These are phyloP conservation scores for Actinernus sp. DNA, from an alignment of 92 coral and sea anemone genomes.

Conservation along the genomic window DNA sequence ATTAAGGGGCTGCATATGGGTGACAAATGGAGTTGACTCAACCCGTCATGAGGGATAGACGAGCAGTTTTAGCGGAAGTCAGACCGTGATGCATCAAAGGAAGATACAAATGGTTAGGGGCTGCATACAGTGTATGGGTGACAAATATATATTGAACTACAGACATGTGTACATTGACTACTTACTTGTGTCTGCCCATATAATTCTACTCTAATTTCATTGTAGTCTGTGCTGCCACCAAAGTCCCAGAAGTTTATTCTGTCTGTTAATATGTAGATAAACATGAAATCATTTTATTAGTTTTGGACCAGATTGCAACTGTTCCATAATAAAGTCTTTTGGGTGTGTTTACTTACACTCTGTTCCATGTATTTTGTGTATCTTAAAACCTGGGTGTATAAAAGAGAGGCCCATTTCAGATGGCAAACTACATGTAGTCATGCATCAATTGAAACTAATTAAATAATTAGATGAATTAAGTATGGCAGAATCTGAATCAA, in stretches of 20 bases:
- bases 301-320: not conserved
- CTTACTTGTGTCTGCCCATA: constrained; percentile 96
- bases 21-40: too few species aligned
- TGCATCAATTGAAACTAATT: too few species aligned
- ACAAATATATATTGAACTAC: not conserved
- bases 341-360: constrained; percentile 82
- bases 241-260: constrained; percentile 98
- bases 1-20: too few species aligned
- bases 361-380: constrained; percentile 85
- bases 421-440: too few species aligned
- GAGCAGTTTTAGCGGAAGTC: too few species aligned
- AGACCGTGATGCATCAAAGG: too few species aligned
- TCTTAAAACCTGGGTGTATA: constrained; percentile 96
- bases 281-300: not conserved
- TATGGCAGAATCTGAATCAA: too few species aligned
- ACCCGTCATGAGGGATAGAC: too few species aligned
- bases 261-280: constrained; percentile 42
- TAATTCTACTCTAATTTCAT: constrained; percentile 86
- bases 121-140: not conserved
- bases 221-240: constrained; percentile 96
- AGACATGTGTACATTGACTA: not conserved
- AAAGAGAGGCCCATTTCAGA: too few species aligned
- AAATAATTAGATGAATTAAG: too few species aligned
- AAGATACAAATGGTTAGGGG: too few species aligned
- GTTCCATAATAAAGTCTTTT: not conserved